Evolutionary conservation across 2,113 vertebrate species (phyloP), one percentile per base, ranked within the genome.

Genomic region (Eidolon helvum): DNA sequence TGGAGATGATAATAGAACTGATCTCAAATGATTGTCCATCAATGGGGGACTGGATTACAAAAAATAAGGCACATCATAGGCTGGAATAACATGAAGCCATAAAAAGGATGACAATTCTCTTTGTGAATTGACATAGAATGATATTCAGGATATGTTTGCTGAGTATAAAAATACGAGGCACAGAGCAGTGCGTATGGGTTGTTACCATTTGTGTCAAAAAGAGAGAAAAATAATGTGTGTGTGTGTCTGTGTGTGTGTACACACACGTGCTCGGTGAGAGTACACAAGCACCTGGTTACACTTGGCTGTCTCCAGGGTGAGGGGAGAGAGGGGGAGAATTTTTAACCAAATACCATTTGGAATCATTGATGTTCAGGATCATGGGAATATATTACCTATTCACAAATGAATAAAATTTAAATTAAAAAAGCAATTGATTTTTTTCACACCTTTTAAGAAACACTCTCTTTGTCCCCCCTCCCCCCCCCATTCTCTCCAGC

Each of bases 381-480:
- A 53, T 74, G 66, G 40, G 71, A 87, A 24, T 65, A 87, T 79
- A 74, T 40, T 50, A 50, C 87, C 65, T 72, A 57, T 38, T 86
- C 38, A 40, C 72, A 92, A 71, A 22, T 38, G 77, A 92, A 48
- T 88, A 63, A 38, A 65, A 57, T 45, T 84, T 57, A 80, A 59
- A 75, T 82, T 1, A 40, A 61, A 63, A 96, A 90, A 85, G 53
- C 91, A 93, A 90, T 85, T 84, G 14, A 53, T 40, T 80, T 86
- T 65, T 82, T 86, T n/a, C 72, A 40, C 26, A 14, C 66, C 87
- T 87, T 75, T 10, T 14, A 72, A 72, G 30, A 82, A 55, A 38
- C 21, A 16, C 0, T 14, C 22, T 65, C 50, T 78, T 24, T 18
- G 14, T 15, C 50, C 50, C 4, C 50, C 50, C 50, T 0, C 48